Conservation (phyloP, 2,888 invertebrate species). For the Leptarthrus brevirostris region DNA sequence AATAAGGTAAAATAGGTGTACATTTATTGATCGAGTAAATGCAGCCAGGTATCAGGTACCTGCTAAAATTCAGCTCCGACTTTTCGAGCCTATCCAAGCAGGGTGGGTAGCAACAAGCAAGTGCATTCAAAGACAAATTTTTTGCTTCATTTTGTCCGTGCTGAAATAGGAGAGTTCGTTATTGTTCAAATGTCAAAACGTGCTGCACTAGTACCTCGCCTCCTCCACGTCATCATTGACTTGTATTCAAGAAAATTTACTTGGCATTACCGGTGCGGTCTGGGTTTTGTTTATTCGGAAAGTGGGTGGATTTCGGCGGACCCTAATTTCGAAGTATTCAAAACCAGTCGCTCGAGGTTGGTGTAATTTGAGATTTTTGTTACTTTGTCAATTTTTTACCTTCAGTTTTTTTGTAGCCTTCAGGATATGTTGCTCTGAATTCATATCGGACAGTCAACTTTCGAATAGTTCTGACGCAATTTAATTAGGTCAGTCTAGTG, state of each 20-base stretch:
- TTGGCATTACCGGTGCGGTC: not conserved
- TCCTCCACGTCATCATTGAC: not conserved
- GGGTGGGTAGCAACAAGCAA: not conserved
- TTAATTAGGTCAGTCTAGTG: not conserved
- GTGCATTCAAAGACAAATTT: not conserved
- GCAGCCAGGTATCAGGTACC: not conserved
- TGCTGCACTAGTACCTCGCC: conserved; percentile 15
- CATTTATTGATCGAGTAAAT: not conserved
- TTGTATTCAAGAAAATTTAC: not conserved
- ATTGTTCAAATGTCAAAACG: conserved; percentile 13
- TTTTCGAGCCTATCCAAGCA: not conserved
- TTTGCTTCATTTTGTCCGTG: not conserved
- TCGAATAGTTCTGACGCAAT: not conserved
- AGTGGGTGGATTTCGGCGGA: conserved; percentile 43
- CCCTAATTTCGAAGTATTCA: conserved; percentile 41
- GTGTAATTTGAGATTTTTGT: conserved; percentile 28
- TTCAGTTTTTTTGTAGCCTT: conserved; percentile 7
- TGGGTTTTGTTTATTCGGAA: conserved; percentile 12
- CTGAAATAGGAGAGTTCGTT: conserved; percentile 14
- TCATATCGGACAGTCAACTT: not conserved
- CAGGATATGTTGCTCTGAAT: not conserved
- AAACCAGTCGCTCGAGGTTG: conserved; percentile 29
- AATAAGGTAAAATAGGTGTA: not conserved
- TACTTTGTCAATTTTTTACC: not conserved
- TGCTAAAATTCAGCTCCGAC: not conserved